Evolutionary conservation across 2,113 vertebrate species (phyloP).

Genomic region (Apodemus speciosus): DNA sequence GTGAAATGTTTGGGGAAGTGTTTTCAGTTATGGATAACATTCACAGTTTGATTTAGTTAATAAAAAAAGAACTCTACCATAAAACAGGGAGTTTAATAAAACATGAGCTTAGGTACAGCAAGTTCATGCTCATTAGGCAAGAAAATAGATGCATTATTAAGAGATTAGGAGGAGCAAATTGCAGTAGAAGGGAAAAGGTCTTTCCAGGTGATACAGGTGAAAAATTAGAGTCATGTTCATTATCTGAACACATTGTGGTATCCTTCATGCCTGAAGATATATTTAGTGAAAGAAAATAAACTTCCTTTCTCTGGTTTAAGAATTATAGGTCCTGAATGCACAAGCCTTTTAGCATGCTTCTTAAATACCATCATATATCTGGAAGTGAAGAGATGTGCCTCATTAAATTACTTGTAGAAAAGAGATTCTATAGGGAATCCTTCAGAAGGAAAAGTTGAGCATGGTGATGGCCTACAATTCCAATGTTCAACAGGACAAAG

Average conservation of each 20-base stretch:
- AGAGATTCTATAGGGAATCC: not conserved
- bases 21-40: constrained; percentile 56
- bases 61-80: constrained; percentile 66
- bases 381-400: not conserved
- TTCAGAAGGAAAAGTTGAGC: not conserved
- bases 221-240: not conserved
- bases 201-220: not conserved
- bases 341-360: not conserved
- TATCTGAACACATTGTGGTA: not conserved
- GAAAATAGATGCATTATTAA: constrained; percentile 52
- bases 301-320: not conserved
- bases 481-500: not conserved
- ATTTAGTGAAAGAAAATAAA: not conserved
- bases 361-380: not conserved
- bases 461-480: not conserved
- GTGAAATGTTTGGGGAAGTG: constrained; percentile 14
- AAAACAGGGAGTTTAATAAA: constrained; percentile 73
- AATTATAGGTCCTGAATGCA: not conserved
- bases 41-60: constrained; percentile 62
- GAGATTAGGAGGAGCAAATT: constrained; percentile 45
- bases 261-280: not conserved
- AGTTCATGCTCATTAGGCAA: constrained; percentile 49
- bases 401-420: not conserved
- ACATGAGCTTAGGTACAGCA: constrained; percentile 45
- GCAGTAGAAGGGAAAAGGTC: not conserved